Conservation (phyloP, 2,888 invertebrate species). For the Phengaris arion region DNA sequence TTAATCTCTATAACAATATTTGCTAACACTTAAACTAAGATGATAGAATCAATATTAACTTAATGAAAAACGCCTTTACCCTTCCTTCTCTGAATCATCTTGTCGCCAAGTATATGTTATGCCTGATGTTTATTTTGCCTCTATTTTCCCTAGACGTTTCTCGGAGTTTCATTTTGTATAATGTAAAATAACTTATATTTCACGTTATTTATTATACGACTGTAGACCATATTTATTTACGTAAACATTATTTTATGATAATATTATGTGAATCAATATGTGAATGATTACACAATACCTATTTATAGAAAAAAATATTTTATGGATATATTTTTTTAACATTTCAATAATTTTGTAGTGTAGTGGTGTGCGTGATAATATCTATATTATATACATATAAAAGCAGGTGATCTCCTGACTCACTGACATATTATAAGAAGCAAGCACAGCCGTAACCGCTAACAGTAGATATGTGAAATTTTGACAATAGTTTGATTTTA, state of each 20-base stretch:
- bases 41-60: slow-evolving; percentile 35
- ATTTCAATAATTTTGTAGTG: no score
- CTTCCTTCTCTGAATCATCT: slow-evolving; percentile 23
- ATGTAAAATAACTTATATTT: background rate
- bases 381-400: no score
- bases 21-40: slow-evolving; percentile 39
- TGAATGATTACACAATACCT: background rate
- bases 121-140: slow-evolving; percentile 9
- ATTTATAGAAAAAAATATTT: background rate
- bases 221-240: background rate
- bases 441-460: no score
- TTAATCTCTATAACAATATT: slow-evolving; percentile 46
- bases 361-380: no score
- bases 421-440: no score
- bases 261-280: background rate
- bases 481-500: no score
- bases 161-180: background rate
- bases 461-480: no score
- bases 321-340: background rate
- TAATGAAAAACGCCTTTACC: slow-evolving; percentile 31
- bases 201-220: background rate
- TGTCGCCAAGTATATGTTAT: slow-evolving; percentile 21
- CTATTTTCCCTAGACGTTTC: background rate
- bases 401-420: no score
- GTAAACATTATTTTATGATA: background rate